These are phyloP conservation scores for Clitarchus hookeri DNA, from an alignment of 2,888 invertebrate species.

Conservation along the genomic window DNA sequence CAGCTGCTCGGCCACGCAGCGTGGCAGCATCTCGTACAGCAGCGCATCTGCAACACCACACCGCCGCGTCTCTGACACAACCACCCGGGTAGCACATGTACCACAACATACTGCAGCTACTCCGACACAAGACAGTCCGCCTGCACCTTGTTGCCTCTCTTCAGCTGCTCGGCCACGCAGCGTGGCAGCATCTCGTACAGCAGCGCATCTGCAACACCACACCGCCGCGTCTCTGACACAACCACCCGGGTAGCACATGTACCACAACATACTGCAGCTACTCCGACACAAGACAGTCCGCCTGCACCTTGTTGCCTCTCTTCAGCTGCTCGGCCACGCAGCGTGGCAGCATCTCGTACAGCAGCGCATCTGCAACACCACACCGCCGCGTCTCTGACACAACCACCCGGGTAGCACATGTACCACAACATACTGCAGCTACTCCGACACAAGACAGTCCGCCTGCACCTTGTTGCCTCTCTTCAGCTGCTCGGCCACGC, in stretches of 20 bases:
- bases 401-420: too few species aligned
- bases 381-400: too few species aligned
- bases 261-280: too few species aligned
- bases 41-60: slow-evolving; percentile 68
- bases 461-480: slow-evolving; percentile 87
- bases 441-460: slow-evolving; percentile 60
- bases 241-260: too few species aligned
- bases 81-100: too few species aligned
- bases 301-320: slow-evolving; percentile 85
- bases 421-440: too few species aligned
- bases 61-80: too few species aligned
- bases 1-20: slow-evolving; percentile 89
- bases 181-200: slow-evolving; percentile 87
- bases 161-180: slow-evolving; percentile 91
- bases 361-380: slow-evolving; percentile 68
- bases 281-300: slow-evolving; percentile 65
- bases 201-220: slow-evolving; percentile 69
- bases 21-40: slow-evolving; percentile 85
- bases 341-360: slow-evolving; percentile 86
- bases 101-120: too few species aligned
- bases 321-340: slow-evolving; percentile 93
- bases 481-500: slow-evolving; percentile 92
- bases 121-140: slow-evolving; percentile 70
- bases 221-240: too few species aligned
- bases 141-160: slow-evolving; percentile 85